Evolutionary conservation across 2,113 vertebrate genomes (phyloP), one percentile per base, ranked within the genome.

Genomic region (Spermophilus dauricus): DNA sequence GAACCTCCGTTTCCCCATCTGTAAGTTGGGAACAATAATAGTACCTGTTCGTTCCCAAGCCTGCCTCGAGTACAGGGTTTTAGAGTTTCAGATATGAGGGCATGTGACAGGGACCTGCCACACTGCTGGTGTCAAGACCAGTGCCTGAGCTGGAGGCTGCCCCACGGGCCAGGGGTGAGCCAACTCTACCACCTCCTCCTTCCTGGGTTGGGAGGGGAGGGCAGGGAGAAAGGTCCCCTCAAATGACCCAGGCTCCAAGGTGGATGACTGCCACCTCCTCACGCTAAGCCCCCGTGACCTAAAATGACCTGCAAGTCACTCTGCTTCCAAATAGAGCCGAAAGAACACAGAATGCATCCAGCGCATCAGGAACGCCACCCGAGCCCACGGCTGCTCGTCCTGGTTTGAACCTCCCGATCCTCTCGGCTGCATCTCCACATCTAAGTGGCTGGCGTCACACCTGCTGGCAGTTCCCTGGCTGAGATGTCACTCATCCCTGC

Each of bases 401-500:
- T 39, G 69, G 10, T 61, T 58, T 77, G 63, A 97, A 93, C 73
- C 30, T 26, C 73, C 65, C 73, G 2, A 0, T 76, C 61, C 70
- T 4, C 75, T 81, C 5, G n/a, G 72, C 76, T 61, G 88, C 28
- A 1, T 4, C 80, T 37, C 85, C 56, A 32, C 17, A 20, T 32
- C 75, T 18, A 76, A 82, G 63, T 2, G 32, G 34, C 67, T 80
- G n/a, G 0, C 51, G 69, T 69, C 97, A 69, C 22, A 42, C 34
- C 94, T 18, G 37, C 91, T 73, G 70, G 65, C 86, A 81, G 61
- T 10, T 18, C 80, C 28, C 0, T 39, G 89, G 94, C 39, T 30
- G 30, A 72, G 89, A 75, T 56, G 48, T 93, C 93, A 65, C 30
- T 94, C 95, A 65, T 28, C n/a, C 92, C 9, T 65, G 53, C 84